Evolutionary conservation across 2,113 vertebrate species (phyloP), one percentile per base, ranked within the genome.

Genomic region (Pristiophorus japonicus): DNA sequence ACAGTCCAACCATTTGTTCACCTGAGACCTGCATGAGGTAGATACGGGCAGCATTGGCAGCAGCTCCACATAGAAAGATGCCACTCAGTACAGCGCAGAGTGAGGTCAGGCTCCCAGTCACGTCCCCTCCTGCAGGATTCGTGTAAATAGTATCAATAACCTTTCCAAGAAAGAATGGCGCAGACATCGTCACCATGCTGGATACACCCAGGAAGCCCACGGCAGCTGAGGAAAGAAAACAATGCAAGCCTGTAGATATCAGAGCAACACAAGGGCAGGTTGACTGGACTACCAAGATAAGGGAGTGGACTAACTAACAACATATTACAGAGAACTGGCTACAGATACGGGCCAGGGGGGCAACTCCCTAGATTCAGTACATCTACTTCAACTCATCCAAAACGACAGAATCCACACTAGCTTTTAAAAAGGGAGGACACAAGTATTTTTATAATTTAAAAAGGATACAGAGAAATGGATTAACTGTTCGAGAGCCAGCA

Each of bases 21-120:
- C 99, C 99, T 98, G 99, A 98, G 67, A 96, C 97, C 96, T 99
- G 98, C 98, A 99, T 99, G 97, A 99, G 98, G 98, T 99, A 99
- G 97, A 99, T 97, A 87, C 99, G 98, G 95, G 97, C 96, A 6
- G 98, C 98, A 0, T 99, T 99, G 66, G 99, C 99, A 30, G 98
- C 98, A 34, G 97, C 99, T 11, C 99, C 99, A 95, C 97, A 98
- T 20, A 99, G 96, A 96, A 99, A 99, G 95, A 99, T 97, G 8
- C 98, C 98, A 0, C 97, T 97, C 95, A 99, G 97, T 95, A 98
- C 97, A 96, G 98, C 96, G 96, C 98, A 99, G 65, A 99, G 96
- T 1, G 96, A 98, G 4, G 98, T 98, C 78, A 99, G 97, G 95
- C 97, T 98, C 85, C 96, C 96, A 0, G 96, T 96, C 96, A 98